Percentiles rank a stretch among this genome's conserved stretches.
Conservation (phyloP, 1,140 invertebrate species). For the Melitaea cinxia region DNA sequence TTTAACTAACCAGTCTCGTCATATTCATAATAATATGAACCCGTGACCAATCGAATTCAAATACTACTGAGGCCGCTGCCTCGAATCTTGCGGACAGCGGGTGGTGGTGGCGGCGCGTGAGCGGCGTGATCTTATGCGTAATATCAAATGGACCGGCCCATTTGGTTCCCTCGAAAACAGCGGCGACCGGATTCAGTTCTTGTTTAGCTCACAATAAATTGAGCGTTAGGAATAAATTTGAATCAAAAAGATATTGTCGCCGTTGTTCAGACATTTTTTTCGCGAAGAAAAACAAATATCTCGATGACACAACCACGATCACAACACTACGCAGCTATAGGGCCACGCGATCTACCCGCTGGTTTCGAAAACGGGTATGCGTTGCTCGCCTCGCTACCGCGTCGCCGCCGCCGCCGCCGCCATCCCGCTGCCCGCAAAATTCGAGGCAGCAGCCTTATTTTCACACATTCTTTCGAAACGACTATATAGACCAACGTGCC, state of each 20-base stretch:
- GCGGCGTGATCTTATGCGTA: slow-evolving; percentile 1
- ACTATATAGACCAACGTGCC: too few relatives aligned
- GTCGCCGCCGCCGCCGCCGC: slow-evolving; percentile 11
- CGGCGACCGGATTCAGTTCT: background rate
- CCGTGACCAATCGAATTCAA: too few relatives aligned
- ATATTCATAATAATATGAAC: too few relatives aligned
- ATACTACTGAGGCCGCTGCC: background rate
- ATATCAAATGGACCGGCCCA: background rate
- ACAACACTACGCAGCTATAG: slow-evolving; percentile 43
- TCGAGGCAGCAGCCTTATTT: too few relatives aligned
- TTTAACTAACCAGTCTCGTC: too few relatives aligned
- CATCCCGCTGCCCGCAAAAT: too few relatives aligned
- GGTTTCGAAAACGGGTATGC: slow-evolving; percentile 32
- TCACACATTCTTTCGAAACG: too few relatives aligned
- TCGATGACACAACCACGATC: slow-evolving; percentile 35
- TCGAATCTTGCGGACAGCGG: background rate
- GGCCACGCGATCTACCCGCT: slow-evolving; percentile 38
- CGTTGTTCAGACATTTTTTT: too few relatives aligned
- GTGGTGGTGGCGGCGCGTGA: background rate
- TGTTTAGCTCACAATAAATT: too few relatives aligned
- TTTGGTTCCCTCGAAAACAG: background rate
- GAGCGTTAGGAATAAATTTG: too few relatives aligned
- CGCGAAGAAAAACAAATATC: slow-evolving; percentile 17
- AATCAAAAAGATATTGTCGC: too few relatives aligned
- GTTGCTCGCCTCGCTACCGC: slow-evolving; percentile 22